phyloP scores from a whole-genome alignment of 2,888 invertebrate species.

The Nebria brevicollis region DNA sequence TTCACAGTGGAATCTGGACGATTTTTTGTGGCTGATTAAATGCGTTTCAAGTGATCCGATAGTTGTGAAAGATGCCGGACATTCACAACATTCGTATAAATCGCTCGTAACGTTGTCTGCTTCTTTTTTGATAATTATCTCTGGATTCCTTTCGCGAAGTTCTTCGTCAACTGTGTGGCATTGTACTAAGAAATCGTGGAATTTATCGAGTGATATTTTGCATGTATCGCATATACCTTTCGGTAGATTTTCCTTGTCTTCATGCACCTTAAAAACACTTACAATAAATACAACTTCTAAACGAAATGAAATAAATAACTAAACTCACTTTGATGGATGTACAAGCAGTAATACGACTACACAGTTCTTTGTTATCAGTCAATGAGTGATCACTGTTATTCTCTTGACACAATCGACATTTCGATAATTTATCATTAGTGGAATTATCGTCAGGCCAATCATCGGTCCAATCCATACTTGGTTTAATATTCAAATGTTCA shows the following conservation, averaged over 20 bases:
- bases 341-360: constrained; percentile 50
- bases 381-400: constrained; percentile 45
- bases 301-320: constrained; percentile 8
- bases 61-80: constrained; percentile 46
- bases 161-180: constrained; percentile 50
- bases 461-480: not conserved
- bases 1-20: constrained; percentile 28
- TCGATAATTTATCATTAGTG: constrained; percentile 11
- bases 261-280: constrained; percentile 37
- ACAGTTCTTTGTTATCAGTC: constrained; percentile 48
- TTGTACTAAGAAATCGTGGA: constrained; percentile 50
- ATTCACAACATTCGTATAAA: constrained; percentile 48
- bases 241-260: constrained; percentile 49
- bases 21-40: constrained; percentile 39
- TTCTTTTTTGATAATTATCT: constrained; percentile 26
- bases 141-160: constrained; percentile 44
- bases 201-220: constrained; percentile 50
- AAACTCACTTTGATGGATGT: constrained; percentile 51
- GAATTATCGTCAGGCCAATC: not conserved
- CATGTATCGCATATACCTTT: constrained; percentile 51
- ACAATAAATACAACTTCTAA: not conserved
- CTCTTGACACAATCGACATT: constrained; percentile 50
- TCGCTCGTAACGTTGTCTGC: not conserved
- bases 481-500: constrained; percentile 2
- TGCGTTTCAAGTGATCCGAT: constrained; percentile 34